Percentiles rank a stretch among this genome's conserved stretches.
Conservation (phyloP, 2,113 vertebrate genomes). For the Forbesichthys agassizii region DNA sequence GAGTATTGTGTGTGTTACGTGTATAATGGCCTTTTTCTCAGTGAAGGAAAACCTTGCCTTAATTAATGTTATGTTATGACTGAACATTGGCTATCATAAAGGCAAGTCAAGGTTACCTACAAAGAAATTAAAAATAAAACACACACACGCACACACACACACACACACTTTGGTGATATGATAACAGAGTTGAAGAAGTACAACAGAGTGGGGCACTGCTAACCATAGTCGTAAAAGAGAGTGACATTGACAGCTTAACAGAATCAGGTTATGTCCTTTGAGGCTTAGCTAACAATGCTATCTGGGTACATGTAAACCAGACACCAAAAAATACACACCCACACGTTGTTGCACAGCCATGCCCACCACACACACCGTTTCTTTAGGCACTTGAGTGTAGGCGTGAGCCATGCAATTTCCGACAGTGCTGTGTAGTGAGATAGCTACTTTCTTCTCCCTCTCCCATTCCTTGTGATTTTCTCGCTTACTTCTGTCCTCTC, state of each 20-base stretch:
- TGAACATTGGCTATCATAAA: no score
- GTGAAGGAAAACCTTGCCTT: no score
- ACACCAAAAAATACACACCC: conserved; percentile 1
- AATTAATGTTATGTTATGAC: no score
- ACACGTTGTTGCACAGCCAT: not conserved
- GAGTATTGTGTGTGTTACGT: no score
- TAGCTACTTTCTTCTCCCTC: conserved; percentile 2
- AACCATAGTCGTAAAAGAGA: not conserved
- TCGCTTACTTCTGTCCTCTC: not conserved
- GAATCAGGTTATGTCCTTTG: conserved; percentile 13
- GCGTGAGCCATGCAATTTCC: conserved; percentile 2
- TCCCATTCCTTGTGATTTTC: not conserved
- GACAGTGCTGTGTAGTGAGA: conserved; percentile 6
- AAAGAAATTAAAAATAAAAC: not conserved
- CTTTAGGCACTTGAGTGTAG: not conserved
- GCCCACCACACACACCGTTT: not conserved
- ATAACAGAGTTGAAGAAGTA: not conserved
- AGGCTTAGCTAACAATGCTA: conserved; percentile 1
- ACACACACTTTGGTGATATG: not conserved
- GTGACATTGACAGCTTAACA: not conserved
- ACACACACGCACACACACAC: not conserved
- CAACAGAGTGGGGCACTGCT: not conserved
- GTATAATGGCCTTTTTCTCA: no score
- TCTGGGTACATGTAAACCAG: conserved; percentile 14
- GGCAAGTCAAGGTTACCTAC: no score